A percentile compares a stretch with the other conserved stretches of the same genome.
phyloP scores from a whole-genome alignment of 2,113 vertebrate genomes.

The Lutjanus erythropterus region DNA sequence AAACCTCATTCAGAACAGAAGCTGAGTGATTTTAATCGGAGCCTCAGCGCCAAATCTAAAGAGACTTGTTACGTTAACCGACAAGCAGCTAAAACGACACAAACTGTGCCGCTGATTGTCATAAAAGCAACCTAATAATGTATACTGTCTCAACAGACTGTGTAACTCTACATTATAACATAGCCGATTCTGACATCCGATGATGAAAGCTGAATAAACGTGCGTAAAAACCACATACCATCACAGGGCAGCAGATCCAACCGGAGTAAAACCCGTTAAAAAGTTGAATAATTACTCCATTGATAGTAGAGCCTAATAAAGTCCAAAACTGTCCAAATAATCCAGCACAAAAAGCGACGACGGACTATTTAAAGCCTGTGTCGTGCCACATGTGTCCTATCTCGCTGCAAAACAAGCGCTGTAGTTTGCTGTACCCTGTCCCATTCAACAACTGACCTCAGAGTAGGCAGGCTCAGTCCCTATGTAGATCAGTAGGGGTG shows the following conservation, averaged over 20 bases:
- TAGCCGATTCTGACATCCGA: neutral
- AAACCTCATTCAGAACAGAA: neutral
- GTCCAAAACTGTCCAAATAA: slow-evolving; percentile 66
- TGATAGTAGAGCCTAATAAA: slow-evolving; percentile 17
- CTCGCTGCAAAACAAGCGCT: slow-evolving; percentile 47
- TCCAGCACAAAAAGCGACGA: slow-evolving; percentile 55
- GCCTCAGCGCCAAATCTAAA: slow-evolving; percentile 6
- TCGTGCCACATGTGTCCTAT: slow-evolving; percentile 66
- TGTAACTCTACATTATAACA: neutral
- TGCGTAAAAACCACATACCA: slow-evolving; percentile 76
- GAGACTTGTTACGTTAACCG: neutral
- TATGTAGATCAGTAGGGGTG: slow-evolving; percentile 83
- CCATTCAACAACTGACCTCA: slow-evolving; percentile 83
- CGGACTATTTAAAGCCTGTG: slow-evolving; percentile 35
- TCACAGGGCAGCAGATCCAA: slow-evolving; percentile 59
- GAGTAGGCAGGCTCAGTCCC: slow-evolving; percentile 76
- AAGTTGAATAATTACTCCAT: slow-evolving; percentile 72
- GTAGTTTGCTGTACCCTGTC: slow-evolving; percentile 74
- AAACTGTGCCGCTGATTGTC: neutral
- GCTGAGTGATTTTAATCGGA: neutral
- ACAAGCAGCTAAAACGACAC: neutral
- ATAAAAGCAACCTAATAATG: neutral
- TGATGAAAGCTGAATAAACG: neutral
- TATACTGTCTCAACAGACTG: neutral
- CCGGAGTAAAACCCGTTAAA: slow-evolving; percentile 41